Percentiles rank a stretch among this genome's conserved stretches.
phyloP scores from a whole-genome alignment of 2,113 vertebrate species.

The Thalassarche chlororhynchos region DNA sequence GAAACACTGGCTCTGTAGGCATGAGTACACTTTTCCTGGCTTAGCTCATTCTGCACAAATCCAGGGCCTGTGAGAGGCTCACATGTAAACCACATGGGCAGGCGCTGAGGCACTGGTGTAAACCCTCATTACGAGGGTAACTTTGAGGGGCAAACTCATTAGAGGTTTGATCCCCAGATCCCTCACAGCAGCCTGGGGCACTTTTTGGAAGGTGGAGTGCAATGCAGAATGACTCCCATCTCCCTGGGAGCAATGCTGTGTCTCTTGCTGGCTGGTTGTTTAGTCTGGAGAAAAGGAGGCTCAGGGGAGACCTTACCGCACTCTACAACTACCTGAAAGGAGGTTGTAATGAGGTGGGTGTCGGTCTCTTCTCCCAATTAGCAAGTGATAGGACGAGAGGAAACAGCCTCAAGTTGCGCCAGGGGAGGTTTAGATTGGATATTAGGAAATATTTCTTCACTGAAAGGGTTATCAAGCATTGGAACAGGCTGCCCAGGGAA shows the following conservation, averaged over 20 bases:
- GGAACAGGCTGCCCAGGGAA: background rate
- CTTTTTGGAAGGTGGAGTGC: rapidly evolving
- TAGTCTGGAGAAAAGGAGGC: background rate
- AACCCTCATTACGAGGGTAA: background rate
- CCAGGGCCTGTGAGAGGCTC: background rate
- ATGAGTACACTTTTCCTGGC: background rate
- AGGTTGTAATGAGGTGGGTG: background rate
- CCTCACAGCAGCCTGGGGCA: background rate
- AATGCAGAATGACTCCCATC: background rate
- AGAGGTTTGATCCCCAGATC: background rate
- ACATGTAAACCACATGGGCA: background rate
- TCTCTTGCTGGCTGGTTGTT: background rate
- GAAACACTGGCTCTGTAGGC: background rate
- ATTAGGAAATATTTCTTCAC: background rate
- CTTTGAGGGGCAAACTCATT: background rate
- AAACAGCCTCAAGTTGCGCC: background rate
- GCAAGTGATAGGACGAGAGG: background rate
- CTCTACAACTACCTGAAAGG: background rate
- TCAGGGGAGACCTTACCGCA: background rate
- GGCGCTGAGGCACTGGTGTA: background rate
- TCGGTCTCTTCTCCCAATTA: rapidly evolving
- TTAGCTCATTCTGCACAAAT: background rate
- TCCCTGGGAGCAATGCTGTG: background rate
- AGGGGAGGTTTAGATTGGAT: background rate
- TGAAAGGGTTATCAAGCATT: background rate